Conservation (phyloP, 1,140 invertebrate genomes). For the Drosophila paulistorum region DNA sequence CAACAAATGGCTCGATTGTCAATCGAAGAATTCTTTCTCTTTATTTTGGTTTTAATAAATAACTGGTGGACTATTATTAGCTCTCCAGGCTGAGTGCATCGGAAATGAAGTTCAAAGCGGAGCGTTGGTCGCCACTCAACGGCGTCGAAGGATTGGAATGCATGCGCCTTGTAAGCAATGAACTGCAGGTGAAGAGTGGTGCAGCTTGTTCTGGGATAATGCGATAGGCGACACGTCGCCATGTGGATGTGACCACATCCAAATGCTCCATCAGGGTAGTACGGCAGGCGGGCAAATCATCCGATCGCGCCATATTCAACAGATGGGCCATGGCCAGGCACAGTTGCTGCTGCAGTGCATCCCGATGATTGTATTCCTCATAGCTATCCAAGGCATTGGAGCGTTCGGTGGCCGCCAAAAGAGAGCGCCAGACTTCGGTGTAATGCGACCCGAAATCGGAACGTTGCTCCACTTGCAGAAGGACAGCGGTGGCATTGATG, state of each 20-base stretch:
- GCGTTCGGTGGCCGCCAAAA: constrained; percentile 89
- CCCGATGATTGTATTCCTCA: constrained; percentile 91
- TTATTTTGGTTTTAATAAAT: constrained; percentile 1
- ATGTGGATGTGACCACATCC: constrained; percentile 64
- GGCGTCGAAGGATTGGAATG: neutral
- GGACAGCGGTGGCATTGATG: constrained; percentile 91
- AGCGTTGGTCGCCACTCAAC: constrained; percentile 37
- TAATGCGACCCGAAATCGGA: constrained; percentile 86
- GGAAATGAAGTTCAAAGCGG: constrained; percentile 43
- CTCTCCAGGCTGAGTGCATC: constrained; percentile 49
- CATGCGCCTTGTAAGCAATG: constrained; percentile 55
- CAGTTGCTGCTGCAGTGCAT: constrained; percentile 87
- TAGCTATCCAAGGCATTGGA: constrained; percentile 90
- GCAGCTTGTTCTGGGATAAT: constrained; percentile 75
- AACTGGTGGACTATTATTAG: constrained; percentile 4
- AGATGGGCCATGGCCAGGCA: constrained; percentile 72
- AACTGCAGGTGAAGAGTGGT: constrained; percentile 65
- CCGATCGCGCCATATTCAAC: constrained; percentile 42
- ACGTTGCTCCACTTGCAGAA: constrained; percentile 86
- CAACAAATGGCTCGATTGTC: neutral
- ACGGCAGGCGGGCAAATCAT: constrained; percentile 46
- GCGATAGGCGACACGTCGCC: constrained; percentile 72
- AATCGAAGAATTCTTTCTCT: neutral
- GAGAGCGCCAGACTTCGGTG: constrained; percentile 86
- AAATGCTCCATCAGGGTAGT: constrained; percentile 39